Evolutionary conservation across 2,888 invertebrate species (phyloP), one percentile per base, ranked within the genome.

Genomic region (Volucella inanis): DNA sequence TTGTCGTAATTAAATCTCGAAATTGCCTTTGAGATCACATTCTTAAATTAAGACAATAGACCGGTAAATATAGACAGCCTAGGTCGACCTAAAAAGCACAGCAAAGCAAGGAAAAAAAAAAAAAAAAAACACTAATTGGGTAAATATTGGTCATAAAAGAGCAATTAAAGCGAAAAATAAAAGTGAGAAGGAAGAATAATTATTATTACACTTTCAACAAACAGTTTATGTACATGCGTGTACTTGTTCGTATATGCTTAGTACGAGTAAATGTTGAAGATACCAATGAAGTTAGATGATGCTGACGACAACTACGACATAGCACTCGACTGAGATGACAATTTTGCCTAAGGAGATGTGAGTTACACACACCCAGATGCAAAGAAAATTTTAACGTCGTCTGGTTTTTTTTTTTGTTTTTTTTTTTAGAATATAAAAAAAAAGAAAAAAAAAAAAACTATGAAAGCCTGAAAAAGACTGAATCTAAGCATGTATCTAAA

Each of bases 161-260:
- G 80, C 71, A 76, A 84, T 84, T 84, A 80, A 76, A 75, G 41
- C 1, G 14, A 50, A 71, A 67, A 65, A 38, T 45, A 83, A 57
- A 76, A 84, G 80, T 80, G 80, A 80, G 80, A 80, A 84, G 80
- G 74, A 83, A 83, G 74, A 84, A 84, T 84, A 80, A 75, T 80
- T 80, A 75, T 80, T 80, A 84, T 83, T 70, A 84, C 84, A 84
- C 84, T 80, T 80, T 79, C 84, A 75, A 80, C 80, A 75, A 57
- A 80, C 64, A 70, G 62, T 72, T 82, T 83, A 78, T 38, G 83
- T 64, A 55, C 65, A 68, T 74, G 68, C 80, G 50, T 45, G 38
- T 65, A 50, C 43, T 57, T 55, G 49, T 49, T 45, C 12, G 55
- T 43, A 15, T 2, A 1, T 6, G 8, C 15, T 43, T 3, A 1